Evolutionary conservation across 2,888 invertebrate genomes (phyloP), one percentile per base, ranked within the genome.

Genomic region (Laothoe populi): DNA sequence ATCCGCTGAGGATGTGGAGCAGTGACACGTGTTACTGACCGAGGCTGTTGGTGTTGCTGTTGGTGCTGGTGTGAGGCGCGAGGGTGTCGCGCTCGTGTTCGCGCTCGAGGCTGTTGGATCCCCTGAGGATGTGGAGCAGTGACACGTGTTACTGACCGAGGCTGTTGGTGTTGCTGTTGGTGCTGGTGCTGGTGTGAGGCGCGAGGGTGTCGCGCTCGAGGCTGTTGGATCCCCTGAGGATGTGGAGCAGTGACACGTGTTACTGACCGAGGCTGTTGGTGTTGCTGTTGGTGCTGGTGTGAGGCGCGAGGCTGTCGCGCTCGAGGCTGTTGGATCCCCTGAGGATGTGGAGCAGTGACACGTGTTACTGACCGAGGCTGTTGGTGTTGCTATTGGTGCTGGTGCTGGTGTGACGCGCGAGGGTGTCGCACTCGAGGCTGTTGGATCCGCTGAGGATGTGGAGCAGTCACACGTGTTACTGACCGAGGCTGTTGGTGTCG

Each of bases 401-500:
- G 26, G 40, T 4, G 1, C 11, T 95, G 71, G 81, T 62, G n/a
- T 66, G 58, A n/a, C 67, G 49, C 0, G 72, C 26, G 57, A 70
- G 19, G 61, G 69, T 62, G 66, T 75, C 73, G 4, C 94, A 88
- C 66, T 96, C 96, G 38, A 94, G 78, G 70, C 95, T 95, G 76
- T 78, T 79, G 71, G 83, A 73, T 42, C 90, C 90, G 73, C 80
- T 82, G 48, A 90, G 86, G 45, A 89, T 75, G 79, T 83, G 86
- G 53, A 86, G 73, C 38, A 90, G 26, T 8, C 8, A 38, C 38
- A 11, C 0, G 0, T 4, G 24, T 40, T 38, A 65, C 72, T 74
- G 4, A 83, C 84, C 84, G 8, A 84, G 60, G 78, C 96, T 96
- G 75, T 96, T 96, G 68, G 96, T 96, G 24, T 95, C 95, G 71